phyloP scores from a whole-genome alignment of 2,797 vertebrate species.

The Rachycentron canadum region DNA sequence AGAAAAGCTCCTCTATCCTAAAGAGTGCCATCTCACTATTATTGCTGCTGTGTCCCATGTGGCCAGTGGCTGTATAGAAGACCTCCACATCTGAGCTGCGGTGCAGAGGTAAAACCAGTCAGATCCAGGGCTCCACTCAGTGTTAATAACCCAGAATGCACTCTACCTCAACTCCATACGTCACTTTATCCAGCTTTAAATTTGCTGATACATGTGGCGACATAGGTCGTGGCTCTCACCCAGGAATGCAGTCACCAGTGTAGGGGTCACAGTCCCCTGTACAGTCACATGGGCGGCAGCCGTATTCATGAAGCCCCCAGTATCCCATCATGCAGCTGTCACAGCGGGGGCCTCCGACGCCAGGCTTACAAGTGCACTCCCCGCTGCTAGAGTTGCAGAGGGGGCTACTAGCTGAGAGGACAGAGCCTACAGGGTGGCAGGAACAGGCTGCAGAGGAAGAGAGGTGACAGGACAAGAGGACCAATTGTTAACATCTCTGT shows the following conservation, averaged over 20 bases:
- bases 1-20: slow-evolving; percentile 94
- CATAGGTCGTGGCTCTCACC: slow-evolving; percentile 80
- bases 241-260: slow-evolving; percentile 89
- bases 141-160: slow-evolving; percentile 53
- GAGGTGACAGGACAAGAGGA: slow-evolving; percentile 40
- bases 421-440: slow-evolving; percentile 89
- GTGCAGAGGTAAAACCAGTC: slow-evolving; percentile 67
- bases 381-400: slow-evolving; percentile 89
- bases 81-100: slow-evolving; percentile 85
- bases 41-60: slow-evolving; percentile 81
- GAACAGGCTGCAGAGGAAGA: slow-evolving; percentile 85
- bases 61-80: slow-evolving; percentile 78
- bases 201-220: slow-evolving; percentile 22
- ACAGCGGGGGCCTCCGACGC: slow-evolving; percentile 89
- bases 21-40: slow-evolving; percentile 81
- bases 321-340: slow-evolving; percentile 91
- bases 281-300: slow-evolving; percentile 92
- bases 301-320: slow-evolving; percentile 91
- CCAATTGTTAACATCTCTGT: slow-evolving; percentile 42
- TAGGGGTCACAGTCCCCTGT: slow-evolving; percentile 89
- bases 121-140: slow-evolving; percentile 46
- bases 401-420: slow-evolving; percentile 78
- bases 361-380: slow-evolving; percentile 92
- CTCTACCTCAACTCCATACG: slow-evolving; percentile 22
- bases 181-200: slow-evolving; percentile 20